Evolutionary conservation across 2,797 vertebrate genomes (phyloP), one percentile per base, ranked within the genome.

Genomic region (Eupleurogrammus muticus): DNA sequence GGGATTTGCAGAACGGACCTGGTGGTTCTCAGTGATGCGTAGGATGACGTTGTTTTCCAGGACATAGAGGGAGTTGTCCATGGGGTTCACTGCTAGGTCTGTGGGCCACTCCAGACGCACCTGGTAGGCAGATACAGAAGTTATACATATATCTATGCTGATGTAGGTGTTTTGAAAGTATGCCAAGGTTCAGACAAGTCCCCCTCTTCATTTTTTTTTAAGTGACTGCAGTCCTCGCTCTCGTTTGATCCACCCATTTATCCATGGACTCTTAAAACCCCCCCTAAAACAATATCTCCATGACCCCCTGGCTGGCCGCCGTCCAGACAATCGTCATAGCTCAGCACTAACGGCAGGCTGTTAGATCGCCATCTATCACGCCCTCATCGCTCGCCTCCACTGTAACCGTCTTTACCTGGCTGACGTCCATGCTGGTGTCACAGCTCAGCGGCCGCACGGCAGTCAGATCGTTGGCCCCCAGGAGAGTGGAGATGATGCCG

Each of bases 41-140:
- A 99, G 95, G 91, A 99, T 97, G 87, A 99, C 96, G 59, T 99
- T 99, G 94, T 99, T 99, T 90, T 99, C 98, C 82, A 99, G 93
- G 58, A 99, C 97, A 40, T 99, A 99, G 79, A 99, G 94, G 35
- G 98, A 99, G 88, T 99, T 99, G 93, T 99, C 98, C 96, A 99
- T 99, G 71, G 98, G 98, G 89, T 99, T 99, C 87, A 99, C 96
- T 19, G 98, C 97, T 66, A 99, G 94, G 92, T 99, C 97, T 13
- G 98, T 99, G 35, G 98, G 98, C 98, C 97, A 99, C 87, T 99
- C 98, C 68, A 99, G 94, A 76, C 98, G 97, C 80, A 99, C 98
- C 98, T 99, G 91, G 35, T 47, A 1, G 57, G 51, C 49, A 64
- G 60, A 83, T 59, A 84, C 24, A 81, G 47, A 73, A 58, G 67